Conservation (phyloP, 35 echinoderm and acorn worm genomes). For the Strongylocentrotus purpuratus region DNA sequence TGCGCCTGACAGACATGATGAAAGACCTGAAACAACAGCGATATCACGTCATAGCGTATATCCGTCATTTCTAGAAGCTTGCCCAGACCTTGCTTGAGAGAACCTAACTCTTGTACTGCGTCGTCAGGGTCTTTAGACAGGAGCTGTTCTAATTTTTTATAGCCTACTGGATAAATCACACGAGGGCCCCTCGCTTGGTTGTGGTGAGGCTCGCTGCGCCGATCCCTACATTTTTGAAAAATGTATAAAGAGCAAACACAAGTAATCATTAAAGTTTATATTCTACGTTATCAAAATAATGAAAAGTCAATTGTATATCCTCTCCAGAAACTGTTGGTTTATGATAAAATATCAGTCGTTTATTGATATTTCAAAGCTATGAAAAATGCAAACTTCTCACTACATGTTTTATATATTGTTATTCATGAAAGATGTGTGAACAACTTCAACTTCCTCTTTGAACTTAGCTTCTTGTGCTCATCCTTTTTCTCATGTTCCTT, state of each 20-base stretch:
- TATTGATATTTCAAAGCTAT: too few species aligned
- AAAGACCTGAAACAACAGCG: slow-evolving; percentile 51
- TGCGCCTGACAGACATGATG: slow-evolving; percentile 63
- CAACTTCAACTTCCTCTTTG: too few species aligned
- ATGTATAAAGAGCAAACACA: neutral
- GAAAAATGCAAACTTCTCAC: too few species aligned
- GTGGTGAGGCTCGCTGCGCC: neutral
- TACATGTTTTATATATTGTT: too few species aligned
- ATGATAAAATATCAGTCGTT: too few species aligned
- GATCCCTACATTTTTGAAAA: neutral
- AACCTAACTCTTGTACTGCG: slow-evolving; percentile 42
- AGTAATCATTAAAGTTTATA: neutral
- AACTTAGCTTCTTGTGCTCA: too few species aligned
- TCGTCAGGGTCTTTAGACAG: slow-evolving; percentile 55
- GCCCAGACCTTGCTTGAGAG: slow-evolving; percentile 58
- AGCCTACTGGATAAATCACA: slow-evolving; percentile 32
- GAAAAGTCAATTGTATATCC: neutral
- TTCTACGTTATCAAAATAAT: neutral
- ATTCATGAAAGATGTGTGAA: too few species aligned
- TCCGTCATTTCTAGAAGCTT: slow-evolving; percentile 62
- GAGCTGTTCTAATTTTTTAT: slow-evolving; percentile 56
- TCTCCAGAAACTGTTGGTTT: too few species aligned
- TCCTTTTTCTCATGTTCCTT: too few species aligned
- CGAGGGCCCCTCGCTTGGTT: neutral
- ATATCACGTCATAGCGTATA: slow-evolving; percentile 64